Base-by-base conservation (phyloP, 37 sponge, comb jelly and placozoan species). In the Ephydatia muelleri region DNA sequence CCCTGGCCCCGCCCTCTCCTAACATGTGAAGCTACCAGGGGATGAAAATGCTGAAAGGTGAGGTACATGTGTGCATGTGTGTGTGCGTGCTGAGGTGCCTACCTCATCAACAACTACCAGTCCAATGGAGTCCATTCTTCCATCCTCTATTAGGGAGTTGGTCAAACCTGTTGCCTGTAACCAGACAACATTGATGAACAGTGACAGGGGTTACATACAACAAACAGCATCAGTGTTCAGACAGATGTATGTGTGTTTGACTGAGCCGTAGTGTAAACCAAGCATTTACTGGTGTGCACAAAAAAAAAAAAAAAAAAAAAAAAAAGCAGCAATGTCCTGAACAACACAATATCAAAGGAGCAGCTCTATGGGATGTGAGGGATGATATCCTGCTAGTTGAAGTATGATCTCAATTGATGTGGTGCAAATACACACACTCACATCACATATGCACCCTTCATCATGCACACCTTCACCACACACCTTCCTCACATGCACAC, bases 51-150 rank as follows among this genome's bases (percentile, higher is more conserved):
- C n/a, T 57, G 13, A 43, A 19, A 43, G 33, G 14, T 16, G 72
- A 34, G 21, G 72, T 21, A 16, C 57, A 57, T 21, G 16, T 21
- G 16, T 6, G 43, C 43, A 43, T 11, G 16, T 1, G 16, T 57
- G 0, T 21, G 0, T 11, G 16, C 57, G 16, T 3, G 3, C 6
- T 43, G 6, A 9, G 16, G 57, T 48, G 22, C 78, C 70, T 31
- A 91, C 94, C 88, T 95, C 98, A 80, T 98, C 98, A 13, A 95
- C 84, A 12, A 98, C 92, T n/a, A 89, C 89, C 73, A 98, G 70
- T 31, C 98, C 98, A 38, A 98, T 28, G 1, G 84, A 84, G 38
- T 64, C 30, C 49, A 95, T 28, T 36, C 91, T 68, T 49, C 79
- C 84, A 36, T 47, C 83, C 75, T 95, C 98, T 43, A 89, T 84